These are phyloP conservation scores for Mus caroli DNA, from an alignment of 2,797 vertebrate genomes.

Conservation along the genomic window DNA sequence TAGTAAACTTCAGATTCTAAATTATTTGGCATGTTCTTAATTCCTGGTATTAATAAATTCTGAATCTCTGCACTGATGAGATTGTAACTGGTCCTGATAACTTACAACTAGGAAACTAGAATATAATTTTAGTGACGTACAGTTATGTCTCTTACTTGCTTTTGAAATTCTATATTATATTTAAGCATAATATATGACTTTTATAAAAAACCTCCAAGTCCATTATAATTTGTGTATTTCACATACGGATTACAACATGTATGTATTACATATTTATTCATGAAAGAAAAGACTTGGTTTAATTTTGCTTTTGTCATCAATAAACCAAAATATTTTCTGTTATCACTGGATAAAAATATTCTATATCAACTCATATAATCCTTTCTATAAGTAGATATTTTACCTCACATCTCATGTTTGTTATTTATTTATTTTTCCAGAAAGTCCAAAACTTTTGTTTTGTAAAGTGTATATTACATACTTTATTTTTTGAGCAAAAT, in stretches of 20 bases:
- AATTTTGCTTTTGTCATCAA: background rate
- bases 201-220: background rate
- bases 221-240: background rate
- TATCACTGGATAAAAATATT: background rate
- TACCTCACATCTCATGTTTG: background rate
- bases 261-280: background rate
- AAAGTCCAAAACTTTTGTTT: background rate
- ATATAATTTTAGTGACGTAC: background rate
- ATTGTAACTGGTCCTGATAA: background rate
- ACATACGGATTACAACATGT: background rate
- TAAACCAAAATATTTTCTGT: background rate
- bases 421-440: constrained; percentile 11
- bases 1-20: background rate
- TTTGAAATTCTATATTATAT: background rate
- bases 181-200: background rate
- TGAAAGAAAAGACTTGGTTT: background rate
- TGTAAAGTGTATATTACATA: background rate
- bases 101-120: background rate
- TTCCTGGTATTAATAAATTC: background rate
- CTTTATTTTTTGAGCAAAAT: background rate
- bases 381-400: background rate
- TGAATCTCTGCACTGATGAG: background rate
- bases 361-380: background rate
- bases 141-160: background rate
- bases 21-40: background rate